Base-by-base conservation (phyloP, 2,113 vertebrate genomes). In the Oncorhynchus gorbuscha region DNA sequence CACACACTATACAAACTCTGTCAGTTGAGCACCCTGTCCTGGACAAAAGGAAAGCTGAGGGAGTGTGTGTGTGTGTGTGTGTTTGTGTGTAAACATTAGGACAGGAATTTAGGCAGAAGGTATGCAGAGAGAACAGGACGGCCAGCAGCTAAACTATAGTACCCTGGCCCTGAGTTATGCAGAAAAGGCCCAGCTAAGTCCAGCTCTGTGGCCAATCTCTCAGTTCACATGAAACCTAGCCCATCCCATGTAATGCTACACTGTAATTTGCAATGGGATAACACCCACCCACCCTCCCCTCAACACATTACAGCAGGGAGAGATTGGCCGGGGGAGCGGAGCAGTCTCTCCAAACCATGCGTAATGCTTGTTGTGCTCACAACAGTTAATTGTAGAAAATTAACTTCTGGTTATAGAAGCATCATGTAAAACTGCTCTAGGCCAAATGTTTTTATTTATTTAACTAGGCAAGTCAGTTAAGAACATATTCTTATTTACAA, bases 1-100 rank as follows among this genome's bases (percentile, higher is more conserved):
- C 55, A 39, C 61, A 79, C 16, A 35, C 92, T 94, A 91, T 73
- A 85, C 58, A 93, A 92, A 82, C 28, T 59, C 32, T 72, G 80
- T 71, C 73, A 61, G 67, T 75, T 69, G 75, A 81, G 83, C 86
- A 75, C 70, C 77, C 69, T 48, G 68, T 80, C 73, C 83, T 14
- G 85, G 77, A 91, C 89, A 90, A 90, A 84, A 81, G 74, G 77
- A 71, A 72, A 74, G 62, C n/a, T 65, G 3, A 35, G 35, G 1
- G 35, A 4, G 35, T 28, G 28, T 3, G 28, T 28, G 28, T 28
- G 26, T 8, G 39, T 7, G 68, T 8, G 28, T 8, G 66, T 62
- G n/a, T n/a, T n/a, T n/a, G 80, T 20, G 30, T 20, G 30, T 62
- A 79, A 58, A 67, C 69, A 62, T 73, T 75, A 30, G 79, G 76